A percentile compares a stretch with the other conserved stretches of the same genome.
These are phyloP conservation scores for Pandemis heparana DNA, from an alignment of 2,888 invertebrate genomes.

Conservation along the genomic window DNA sequence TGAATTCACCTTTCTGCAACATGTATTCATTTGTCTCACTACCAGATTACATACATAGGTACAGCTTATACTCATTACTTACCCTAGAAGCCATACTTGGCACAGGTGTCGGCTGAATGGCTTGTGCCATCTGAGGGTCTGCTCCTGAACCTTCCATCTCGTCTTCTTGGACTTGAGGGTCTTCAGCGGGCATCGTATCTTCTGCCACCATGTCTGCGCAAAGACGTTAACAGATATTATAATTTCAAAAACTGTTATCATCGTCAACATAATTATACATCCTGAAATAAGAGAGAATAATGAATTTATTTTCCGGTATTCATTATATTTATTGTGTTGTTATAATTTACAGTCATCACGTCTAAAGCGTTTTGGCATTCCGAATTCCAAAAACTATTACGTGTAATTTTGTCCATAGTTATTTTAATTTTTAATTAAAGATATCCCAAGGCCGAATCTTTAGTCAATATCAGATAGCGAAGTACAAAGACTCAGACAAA, in stretches of 20 bases:
- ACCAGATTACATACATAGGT: no score
- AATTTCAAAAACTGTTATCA: no score
- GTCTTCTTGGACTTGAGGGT: constrained; percentile 58
- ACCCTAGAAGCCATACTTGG: constrained; percentile 63
- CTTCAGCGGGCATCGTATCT: constrained; percentile 63
- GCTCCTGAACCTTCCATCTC: constrained; percentile 86
- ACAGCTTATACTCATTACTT: constrained; percentile 43
- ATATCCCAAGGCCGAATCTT: neutral
- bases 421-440: neutral
- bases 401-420: no score
- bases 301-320: no score
- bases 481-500: neutral
- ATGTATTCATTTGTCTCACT: no score
- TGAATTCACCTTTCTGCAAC: no score
- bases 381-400: no score
- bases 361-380: no score
- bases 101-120: constrained; percentile 47
- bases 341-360: no score
- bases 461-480: neutral
- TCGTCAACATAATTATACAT: no score
- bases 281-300: no score
- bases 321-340: no score
- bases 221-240: neutral
- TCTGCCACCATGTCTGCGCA: constrained; percentile 45
- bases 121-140: constrained; percentile 63